Evolutionary conservation across 2,797 vertebrate genomes (phyloP), one percentile per base, ranked within the genome.

Genomic region (Propithecus perrieri): DNA sequence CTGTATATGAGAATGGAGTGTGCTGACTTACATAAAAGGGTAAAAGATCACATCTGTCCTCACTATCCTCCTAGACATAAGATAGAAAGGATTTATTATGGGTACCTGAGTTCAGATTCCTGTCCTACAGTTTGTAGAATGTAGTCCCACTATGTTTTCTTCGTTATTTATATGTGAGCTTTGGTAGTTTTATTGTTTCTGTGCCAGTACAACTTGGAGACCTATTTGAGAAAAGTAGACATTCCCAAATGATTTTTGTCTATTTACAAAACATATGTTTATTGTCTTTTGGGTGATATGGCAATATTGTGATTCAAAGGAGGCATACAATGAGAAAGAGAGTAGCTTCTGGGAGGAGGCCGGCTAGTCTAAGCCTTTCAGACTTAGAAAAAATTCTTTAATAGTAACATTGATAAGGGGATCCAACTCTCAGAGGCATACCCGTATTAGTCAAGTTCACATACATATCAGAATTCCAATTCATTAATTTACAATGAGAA

Each of bases 401-500:
- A 3, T 63, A 55, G 2, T n/a, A 91, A 78, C 13, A 46, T 57
- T 72, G 79, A 43, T 38, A 61, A 3, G 53, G 46, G 28, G 4
- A 38, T 38, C 11, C 4, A 88, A 38, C 53, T 57, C 18, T 67
- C 55, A 55, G 30, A 91, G 81, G 10, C 24, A 67, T 71, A 30
- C 13, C 15, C 53, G 17, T 71, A 30, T 84, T 55, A 76, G 20
- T 83, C 30, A 87, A 67, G 33, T 65, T 94, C 26, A 72, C 53
- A 72, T 24, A 50, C 17, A 89, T 79, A 78, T 13, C 13, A 85
- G 13, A 85, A 93, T 79, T 79, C 24, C 9, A 57, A n/a, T 80
- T 93, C 85, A 46, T 63, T 76, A 85, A 80, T 55, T 96, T 85
- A 55, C 55, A 48, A 50, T 93, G 48, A 93, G 71, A 84, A 85